Conservation (phyloP, 1,140 invertebrate genomes). For the Bilobella aurantiaca region DNA sequence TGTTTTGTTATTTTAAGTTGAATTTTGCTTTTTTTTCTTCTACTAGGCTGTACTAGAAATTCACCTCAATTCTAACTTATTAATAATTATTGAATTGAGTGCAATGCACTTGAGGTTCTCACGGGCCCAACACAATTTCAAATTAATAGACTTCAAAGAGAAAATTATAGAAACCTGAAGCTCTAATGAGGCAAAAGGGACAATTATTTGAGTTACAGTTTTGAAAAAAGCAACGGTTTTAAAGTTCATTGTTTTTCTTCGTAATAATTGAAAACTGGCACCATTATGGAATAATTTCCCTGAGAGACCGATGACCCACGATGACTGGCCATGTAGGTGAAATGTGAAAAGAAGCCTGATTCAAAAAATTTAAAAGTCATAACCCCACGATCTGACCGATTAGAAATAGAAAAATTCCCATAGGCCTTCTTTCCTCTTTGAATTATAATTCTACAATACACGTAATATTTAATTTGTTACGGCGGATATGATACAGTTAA, state of each 20-base stretch:
- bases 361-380: neutral
- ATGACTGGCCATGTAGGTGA: neutral
- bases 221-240: neutral
- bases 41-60: neutral
- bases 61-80: neutral
- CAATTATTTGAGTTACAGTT: neutral
- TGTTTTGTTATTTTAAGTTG: neutral
- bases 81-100: neutral
- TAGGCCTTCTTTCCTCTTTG: no score
- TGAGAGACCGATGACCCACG: constrained; percentile 28
- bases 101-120: no score
- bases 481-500: constrained; percentile 3
- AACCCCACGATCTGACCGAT: constrained; percentile 9
- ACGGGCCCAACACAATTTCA: no score
- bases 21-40: neutral
- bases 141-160: neutral
- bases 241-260: constrained; percentile 18
- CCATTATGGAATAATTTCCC: constrained; percentile 16
- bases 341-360: neutral
- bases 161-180: neutral
- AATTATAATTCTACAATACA: neutral
- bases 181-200: neutral
- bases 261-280: neutral
- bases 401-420: constrained; percentile 7
- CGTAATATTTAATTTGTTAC: no score